Evolutionary conservation across 2,888 invertebrate species (phyloP).

Genomic region (Trypoxylon attenuatum): DNA sequence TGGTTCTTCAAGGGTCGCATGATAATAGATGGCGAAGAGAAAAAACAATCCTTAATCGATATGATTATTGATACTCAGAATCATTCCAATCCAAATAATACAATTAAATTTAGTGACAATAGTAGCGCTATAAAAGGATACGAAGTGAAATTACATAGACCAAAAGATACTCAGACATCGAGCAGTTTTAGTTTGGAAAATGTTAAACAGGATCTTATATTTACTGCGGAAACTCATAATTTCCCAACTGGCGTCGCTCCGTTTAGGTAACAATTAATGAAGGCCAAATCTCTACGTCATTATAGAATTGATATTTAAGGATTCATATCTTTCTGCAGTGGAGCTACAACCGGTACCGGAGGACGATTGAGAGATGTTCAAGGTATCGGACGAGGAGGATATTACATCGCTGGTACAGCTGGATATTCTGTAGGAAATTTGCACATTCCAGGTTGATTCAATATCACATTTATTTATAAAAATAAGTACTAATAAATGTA

Average conservation of each 20-base stretch:
- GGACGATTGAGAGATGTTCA: conserved; percentile 97
- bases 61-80: conserved; percentile 95
- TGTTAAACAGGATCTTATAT: conserved; percentile 90
- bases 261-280: conserved; percentile 78
- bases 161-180: conserved; percentile 81
- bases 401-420: conserved; percentile 96
- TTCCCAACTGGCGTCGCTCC: conserved; percentile 98
- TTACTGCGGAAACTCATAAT: conserved; percentile 99
- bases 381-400: conserved; percentile 94
- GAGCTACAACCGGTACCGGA: conserved; percentile 98
- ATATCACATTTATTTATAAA: not conserved
- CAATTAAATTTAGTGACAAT: conserved; percentile 98
- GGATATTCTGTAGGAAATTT: conserved; percentile 97
- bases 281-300: not conserved
- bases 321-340: conserved; percentile 80
- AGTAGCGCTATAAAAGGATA: conserved; percentile 96
- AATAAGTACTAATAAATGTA: not conserved
- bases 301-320: not conserved
- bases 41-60: conserved; percentile 89
- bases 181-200: conserved; percentile 77
- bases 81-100: conserved; percentile 91
- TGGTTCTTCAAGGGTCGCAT: conserved; percentile 97
- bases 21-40: conserved; percentile 86
- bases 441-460: conserved; percentile 84
- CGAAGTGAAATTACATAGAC: conserved; percentile 81